Conservation (phyloP, 1,140 invertebrate genomes). For the Nymphalis io region DNA sequence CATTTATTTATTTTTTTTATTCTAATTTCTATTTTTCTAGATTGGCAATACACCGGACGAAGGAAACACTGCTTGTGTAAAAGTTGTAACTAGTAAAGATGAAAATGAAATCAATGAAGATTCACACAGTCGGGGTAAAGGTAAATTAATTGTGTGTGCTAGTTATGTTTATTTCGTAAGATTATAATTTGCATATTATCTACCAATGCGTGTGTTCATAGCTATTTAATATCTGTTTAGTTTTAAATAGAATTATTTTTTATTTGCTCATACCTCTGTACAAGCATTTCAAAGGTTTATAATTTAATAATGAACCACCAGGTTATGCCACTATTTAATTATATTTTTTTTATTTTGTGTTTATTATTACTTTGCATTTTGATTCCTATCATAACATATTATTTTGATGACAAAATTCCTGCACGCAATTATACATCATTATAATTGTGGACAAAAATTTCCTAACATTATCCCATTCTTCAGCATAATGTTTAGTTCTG, state of each 20-base stretch:
- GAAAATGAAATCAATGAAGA: constrained; percentile 41
- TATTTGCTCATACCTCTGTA: constrained; percentile 3
- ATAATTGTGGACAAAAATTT: too few species aligned
- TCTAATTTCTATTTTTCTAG: constrained; percentile 40
- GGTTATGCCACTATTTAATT: background rate
- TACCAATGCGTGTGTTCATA: constrained; percentile 65
- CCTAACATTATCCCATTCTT: too few species aligned
- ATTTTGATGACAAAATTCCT: too few species aligned
- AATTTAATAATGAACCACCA: too few species aligned
- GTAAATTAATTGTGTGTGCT: constrained; percentile 39
- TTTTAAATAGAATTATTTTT: constrained; percentile 14
- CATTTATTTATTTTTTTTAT: background rate
- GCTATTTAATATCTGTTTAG: constrained; percentile 43
- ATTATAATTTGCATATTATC: constrained; percentile 31
- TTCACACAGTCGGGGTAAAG: constrained; percentile 38
- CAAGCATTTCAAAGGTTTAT: background rate
- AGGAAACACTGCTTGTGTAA: constrained; percentile 53
- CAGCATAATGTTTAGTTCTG: too few species aligned
- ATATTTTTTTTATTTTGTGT: background rate
- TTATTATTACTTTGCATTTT: background rate
- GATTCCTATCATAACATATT: too few species aligned
- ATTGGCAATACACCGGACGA: constrained; percentile 60
- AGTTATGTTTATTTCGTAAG: constrained; percentile 28
- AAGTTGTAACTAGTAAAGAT: constrained; percentile 54
- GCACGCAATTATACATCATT: too few species aligned